phyloP scores from a whole-genome alignment of 2,113 vertebrate species.

The Macaca nemestrina region DNA sequence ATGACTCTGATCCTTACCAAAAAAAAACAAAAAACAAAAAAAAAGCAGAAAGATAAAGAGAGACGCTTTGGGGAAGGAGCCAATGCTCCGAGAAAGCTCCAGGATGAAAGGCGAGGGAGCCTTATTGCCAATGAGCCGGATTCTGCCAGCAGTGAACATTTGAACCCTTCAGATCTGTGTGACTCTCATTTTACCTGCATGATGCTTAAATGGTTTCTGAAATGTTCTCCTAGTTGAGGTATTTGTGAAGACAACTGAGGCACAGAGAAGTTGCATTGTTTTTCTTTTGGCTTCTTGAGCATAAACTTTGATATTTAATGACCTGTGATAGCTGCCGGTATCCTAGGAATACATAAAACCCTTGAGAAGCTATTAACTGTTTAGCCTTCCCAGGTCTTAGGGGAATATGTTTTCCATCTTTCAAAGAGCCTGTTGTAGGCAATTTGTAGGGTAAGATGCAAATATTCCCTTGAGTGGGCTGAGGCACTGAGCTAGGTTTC shows the following conservation, averaged over 20 bases:
- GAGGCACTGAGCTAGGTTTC: neutral
- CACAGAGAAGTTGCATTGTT: slow-evolving; percentile 7
- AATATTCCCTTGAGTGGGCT: slow-evolving; percentile 48
- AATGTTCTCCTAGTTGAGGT: neutral
- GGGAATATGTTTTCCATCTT: slow-evolving; percentile 60
- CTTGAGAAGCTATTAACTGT: slow-evolving; percentile 65
- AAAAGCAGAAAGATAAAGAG: neutral
- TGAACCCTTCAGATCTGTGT: neutral
- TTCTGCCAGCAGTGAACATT: neutral
- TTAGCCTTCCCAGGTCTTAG: slow-evolving; percentile 46
- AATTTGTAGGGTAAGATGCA: slow-evolving; percentile 53
- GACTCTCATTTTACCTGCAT: neutral
- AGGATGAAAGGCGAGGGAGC: neutral
- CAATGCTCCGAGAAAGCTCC: neutral
- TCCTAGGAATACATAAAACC: slow-evolving; percentile 59
- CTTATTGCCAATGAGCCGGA: neutral
- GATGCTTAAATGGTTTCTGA: neutral
- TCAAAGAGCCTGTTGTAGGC: slow-evolving; percentile 68
- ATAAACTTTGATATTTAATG: slow-evolving; percentile 70
- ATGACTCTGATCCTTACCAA: neutral
- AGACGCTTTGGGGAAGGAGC: neutral
- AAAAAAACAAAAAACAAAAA: neutral
- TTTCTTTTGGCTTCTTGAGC: slow-evolving; percentile 39
- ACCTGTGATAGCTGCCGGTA: neutral
- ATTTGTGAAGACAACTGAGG: slow-evolving; percentile 12